Base-by-base conservation (phyloP, 2,888 invertebrate genomes). In the Philereme transversata region DNA sequence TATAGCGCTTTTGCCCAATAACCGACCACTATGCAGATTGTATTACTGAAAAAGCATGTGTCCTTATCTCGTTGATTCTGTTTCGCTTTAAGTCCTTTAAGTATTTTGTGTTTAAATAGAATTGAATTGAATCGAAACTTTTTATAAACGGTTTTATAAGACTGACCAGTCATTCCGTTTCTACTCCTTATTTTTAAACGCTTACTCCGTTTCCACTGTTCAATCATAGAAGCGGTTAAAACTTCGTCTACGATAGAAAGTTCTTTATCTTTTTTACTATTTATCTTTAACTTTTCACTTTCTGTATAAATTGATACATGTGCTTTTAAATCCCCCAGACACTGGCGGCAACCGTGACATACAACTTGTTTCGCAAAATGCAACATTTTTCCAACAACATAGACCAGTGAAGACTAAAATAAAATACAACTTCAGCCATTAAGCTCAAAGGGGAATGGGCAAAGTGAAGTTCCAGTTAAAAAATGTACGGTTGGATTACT, bases 361-460 rank as follows among this genome's bases (percentile, higher is more conserved):
- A 59, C 43, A 57, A 43, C 47, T 64, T 52, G 50, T 60, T 54
- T 59, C 22, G 35, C 47, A 61, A 58, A 50, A 56, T 50, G 38
- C 69, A 81, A 83, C 77, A 83, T 84, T 85, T 82, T 85, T 82
- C 79, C 76, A 73, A 65, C 59, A 54, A 64, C 70, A 73, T 74
- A 65, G 68, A 60, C 68, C 64, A 54, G 58, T 76, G 73, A 74
- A 73, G 70, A 74, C 79, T 74, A 71, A 77, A 83, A 86, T 87
- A 83, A 88, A 88, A 83, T 83, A 79, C 78, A 84, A 85, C 81
- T 84, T 82, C 77, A 72, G 70, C 73, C 68, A 64, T 72, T 66
- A 70, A 72, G 67, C 53, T 66, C 68, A 66, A 63, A 64, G 49
- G 60, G 69, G 65, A 65, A 68, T 58, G 60, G 65, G 59, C 56